Evolutionary conservation across 2,113 vertebrate genomes (phyloP).

Genomic region (Condylura cristata): DNA sequence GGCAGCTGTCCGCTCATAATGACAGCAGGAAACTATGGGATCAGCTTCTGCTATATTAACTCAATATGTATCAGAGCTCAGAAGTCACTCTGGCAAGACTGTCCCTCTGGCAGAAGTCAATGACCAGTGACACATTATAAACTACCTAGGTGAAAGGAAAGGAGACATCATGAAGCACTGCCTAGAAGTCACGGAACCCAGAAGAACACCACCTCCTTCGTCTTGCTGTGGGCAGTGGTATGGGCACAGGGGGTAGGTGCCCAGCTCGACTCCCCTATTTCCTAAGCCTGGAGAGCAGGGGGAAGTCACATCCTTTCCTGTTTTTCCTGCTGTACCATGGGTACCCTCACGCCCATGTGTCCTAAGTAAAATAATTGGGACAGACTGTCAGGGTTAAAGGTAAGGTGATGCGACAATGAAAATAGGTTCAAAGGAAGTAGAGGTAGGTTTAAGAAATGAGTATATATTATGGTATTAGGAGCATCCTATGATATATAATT

Average conservation of each 20-base stretch:
- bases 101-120: neutral
- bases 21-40: neutral
- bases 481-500: neutral
- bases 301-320: neutral
- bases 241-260: accelerated
- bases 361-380: neutral
- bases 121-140: neutral
- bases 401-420: neutral
- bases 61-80: neutral
- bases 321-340: constrained; percentile 19
- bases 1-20: neutral
- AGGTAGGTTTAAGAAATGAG: neutral
- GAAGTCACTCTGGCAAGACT: neutral
- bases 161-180: neutral
- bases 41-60: neutral
- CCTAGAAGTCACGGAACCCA: neutral
- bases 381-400: neutral
- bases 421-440: neutral
- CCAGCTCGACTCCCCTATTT: neutral
- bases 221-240: neutral
- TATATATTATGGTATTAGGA: neutral
- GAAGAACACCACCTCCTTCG: neutral
- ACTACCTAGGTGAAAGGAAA: neutral
- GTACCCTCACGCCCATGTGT: accelerated
- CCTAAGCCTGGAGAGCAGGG: neutral